Percentiles rank a stretch among this genome's conserved stretches.
Conservation (phyloP, 2,113 vertebrate genomes). For the Perca schrenkii region DNA sequence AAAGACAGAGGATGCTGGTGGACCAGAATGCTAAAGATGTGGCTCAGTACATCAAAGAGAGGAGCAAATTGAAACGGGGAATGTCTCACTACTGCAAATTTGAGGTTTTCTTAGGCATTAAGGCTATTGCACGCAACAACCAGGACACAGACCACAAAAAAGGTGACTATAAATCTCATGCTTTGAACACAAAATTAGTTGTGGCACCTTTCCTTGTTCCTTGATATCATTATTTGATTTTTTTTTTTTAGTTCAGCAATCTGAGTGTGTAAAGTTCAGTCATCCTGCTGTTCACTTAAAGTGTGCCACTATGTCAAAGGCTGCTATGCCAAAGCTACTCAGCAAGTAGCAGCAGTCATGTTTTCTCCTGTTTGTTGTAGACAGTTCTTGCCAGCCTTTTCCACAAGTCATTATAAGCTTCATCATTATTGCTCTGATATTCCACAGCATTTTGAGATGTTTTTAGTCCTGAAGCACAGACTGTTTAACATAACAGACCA, state of each 20-base stretch:
- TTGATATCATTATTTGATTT: not conserved
- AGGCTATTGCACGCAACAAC: not conserved
- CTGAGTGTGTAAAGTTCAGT: not conserved
- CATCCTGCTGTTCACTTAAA: not conserved
- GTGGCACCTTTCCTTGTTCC: not conserved
- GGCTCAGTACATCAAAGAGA: slow-evolving; percentile 6
- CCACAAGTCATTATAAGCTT: not conserved
- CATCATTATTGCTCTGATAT: not conserved
- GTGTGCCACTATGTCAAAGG: not conserved
- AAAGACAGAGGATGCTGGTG: slow-evolving; percentile 22
- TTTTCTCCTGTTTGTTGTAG: not conserved
- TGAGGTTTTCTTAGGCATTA: slow-evolving; percentile 7
- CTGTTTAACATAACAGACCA: not conserved
- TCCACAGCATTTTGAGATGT: not conserved
- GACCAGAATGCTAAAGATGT: slow-evolving; percentile 18
- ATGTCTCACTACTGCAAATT: slow-evolving; percentile 7
- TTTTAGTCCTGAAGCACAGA: not conserved
- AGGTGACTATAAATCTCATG: slow-evolving; percentile 14
- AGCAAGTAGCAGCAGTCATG: no score
- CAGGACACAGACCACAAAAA: not conserved
- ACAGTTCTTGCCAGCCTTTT: not conserved
- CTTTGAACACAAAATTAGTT: not conserved
- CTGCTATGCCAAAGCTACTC: not conserved
- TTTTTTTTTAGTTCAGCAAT: not conserved
- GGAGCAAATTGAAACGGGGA: not conserved